Percentiles rank a stretch among this genome's conserved stretches.
These are phyloP conservation scores for Okapia johnstoni DNA, from an alignment of 2,113 vertebrate genomes.

Conservation along the genomic window DNA sequence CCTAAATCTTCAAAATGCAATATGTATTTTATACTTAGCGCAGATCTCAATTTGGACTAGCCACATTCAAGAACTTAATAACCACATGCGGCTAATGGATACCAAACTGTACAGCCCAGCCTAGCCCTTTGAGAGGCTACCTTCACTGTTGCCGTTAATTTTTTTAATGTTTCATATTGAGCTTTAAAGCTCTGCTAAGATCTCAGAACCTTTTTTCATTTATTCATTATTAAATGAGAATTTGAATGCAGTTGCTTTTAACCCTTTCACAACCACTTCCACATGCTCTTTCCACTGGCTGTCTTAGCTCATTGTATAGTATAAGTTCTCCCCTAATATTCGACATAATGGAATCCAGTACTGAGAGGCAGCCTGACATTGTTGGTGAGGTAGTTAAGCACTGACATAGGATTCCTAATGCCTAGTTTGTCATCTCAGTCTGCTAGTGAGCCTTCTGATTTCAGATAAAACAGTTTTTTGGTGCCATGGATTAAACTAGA, in stretches of 20 bases:
- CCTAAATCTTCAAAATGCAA: slow-evolving; percentile 6
- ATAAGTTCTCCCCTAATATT: background rate
- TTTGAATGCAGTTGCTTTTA: background rate
- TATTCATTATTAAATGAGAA: slow-evolving; percentile 22
- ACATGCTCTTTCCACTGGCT: background rate
- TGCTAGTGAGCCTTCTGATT: background rate
- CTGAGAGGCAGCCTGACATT: background rate
- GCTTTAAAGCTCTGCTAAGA: background rate
- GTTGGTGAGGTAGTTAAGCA: background rate
- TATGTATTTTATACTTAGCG: background rate
- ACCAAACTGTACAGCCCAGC: background rate
- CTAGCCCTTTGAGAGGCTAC: background rate
- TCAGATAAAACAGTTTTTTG: background rate
- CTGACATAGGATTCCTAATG: background rate
- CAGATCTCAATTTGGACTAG: background rate
- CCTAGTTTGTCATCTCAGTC: background rate
- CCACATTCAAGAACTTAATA: background rate
- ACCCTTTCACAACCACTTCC: background rate
- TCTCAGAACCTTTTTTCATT: background rate
- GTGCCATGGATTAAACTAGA: background rate
- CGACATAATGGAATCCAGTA: background rate
- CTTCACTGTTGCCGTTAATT: background rate
- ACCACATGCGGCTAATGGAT: background rate
- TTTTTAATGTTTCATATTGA: background rate
- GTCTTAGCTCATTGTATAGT: background rate